Evolutionary conservation across 2,113 vertebrate species (phyloP).

Genomic region (Rhagologus leucostigma): DNA sequence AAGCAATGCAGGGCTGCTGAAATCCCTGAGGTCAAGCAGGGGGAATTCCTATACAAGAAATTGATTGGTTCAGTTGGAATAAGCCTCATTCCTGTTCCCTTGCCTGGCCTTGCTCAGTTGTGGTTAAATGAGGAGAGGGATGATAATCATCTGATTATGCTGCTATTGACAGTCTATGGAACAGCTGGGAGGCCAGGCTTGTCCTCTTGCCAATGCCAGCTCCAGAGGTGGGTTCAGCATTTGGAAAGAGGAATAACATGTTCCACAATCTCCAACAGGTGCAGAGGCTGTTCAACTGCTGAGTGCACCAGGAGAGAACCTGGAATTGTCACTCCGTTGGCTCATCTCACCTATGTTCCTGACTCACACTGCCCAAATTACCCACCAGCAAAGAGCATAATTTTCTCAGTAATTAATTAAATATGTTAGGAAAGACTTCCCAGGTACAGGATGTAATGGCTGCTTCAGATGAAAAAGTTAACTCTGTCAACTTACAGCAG

Average conservation of each 20-base stretch:
- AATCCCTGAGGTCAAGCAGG: conserved; percentile 37
- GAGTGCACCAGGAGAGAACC: background rate
- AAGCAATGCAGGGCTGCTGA: background rate
- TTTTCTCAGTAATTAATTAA: background rate
- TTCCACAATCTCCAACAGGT: background rate
- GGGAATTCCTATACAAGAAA: background rate
- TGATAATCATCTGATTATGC: background rate
- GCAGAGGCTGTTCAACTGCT: background rate
- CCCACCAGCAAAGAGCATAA: background rate
- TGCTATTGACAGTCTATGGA: background rate
- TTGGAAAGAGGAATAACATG: background rate
- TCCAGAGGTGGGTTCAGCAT: background rate
- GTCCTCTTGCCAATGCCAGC: background rate
- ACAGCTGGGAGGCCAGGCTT: background rate
- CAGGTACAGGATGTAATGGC: background rate
- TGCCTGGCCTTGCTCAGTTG: background rate
- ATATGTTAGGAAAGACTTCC: background rate
- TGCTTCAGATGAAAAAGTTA: background rate
- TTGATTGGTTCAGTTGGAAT: background rate
- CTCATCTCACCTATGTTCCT: background rate
- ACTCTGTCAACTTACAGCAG: background rate
- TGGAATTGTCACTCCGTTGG: background rate
- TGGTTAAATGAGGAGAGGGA: conserved; percentile 39
- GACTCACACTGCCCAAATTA: background rate
- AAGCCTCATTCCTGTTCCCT: conserved; percentile 17